Base-by-base conservation (phyloP, 2,888 invertebrate species). In the Siphonodentalium dalli region DNA sequence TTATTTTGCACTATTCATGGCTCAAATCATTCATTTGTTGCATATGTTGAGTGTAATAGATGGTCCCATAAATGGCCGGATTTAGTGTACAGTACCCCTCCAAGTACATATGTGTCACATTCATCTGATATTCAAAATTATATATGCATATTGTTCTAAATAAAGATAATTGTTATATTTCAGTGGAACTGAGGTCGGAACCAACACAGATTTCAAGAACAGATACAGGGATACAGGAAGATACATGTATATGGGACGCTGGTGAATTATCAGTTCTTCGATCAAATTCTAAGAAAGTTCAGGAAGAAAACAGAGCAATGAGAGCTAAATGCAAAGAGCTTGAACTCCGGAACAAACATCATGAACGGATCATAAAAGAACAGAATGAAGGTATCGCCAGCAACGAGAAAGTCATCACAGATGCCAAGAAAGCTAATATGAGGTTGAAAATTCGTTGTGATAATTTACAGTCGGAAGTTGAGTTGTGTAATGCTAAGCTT, bases 211-310 rank as follows among this genome's bases (percentile, higher is more conserved):
- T n/a, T n/a, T n/a, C n/a, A n/a, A n/a, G n/a, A n/a, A n/a, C n/a
- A n/a, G n/a, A n/a, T n/a, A n/a, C n/a, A n/a, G n/a, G n/a, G n/a
- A n/a, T n/a, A n/a, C 54, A 69, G 18, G 55, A 71, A 7, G 58
- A 72, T 15, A 66, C 73, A 9, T 63, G 69, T 43, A 69, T 78
- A 11, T 78, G 77, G 77, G 65, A 71, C 47, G 54, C 70, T 0
- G 65, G 68, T 26, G 77, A 78, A 59, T 59, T 78, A 1, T 54
- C 58, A 8, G 67, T 73, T 7, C 54, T 78, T 1, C 61, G 77
- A 5, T 64, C 68, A 23, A 74, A 74, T 11, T 74, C 68, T 48
- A 73, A 67, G 53, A 54, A 69, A 8, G 66, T 75, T 7, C 74
- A 71, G 58, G 65, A 66, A 47, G 60, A 75, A 49, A 74, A 70